Evolutionary conservation across 1,140 invertebrate genomes (phyloP).

Genomic region (Schmidtea mediterranea): DNA sequence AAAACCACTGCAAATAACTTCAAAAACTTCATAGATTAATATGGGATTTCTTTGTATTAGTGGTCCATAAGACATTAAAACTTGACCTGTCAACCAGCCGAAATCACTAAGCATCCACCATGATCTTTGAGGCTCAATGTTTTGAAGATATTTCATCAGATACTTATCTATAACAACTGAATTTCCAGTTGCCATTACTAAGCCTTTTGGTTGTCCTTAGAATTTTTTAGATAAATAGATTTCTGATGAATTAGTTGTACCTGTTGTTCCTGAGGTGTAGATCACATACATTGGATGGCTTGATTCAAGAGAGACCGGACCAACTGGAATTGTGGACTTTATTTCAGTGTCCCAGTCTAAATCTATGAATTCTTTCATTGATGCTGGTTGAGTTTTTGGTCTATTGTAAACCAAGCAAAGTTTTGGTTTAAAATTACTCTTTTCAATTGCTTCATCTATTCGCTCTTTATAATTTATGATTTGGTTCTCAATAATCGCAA

Average conservation of each 20-base stretch:
- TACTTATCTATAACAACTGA: constrained; percentile 54
- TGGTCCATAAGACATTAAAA: constrained; percentile 69
- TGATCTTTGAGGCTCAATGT: no score
- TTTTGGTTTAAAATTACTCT: no score
- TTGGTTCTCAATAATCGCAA: no score
- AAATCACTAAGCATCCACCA: constrained; percentile 60
- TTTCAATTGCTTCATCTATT: no score
- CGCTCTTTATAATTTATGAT: no score
- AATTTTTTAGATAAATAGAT: no score
- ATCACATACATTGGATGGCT: constrained; percentile 67
- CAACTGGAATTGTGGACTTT: constrained; percentile 34
- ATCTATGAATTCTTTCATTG: no score
- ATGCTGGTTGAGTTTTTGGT: no score
- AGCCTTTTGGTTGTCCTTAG: constrained; percentile 13
- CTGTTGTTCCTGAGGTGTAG: constrained; percentile 69
- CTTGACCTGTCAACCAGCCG: constrained; percentile 76
- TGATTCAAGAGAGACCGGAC: constrained; percentile 54
- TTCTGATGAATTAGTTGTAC: constrained; percentile 28
- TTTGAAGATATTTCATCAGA: constrained; percentile 54
- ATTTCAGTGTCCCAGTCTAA: constrained; percentile 47
- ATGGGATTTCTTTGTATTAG: constrained; percentile 50
- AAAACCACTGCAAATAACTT: no score
- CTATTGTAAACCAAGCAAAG: no score
- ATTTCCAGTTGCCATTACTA: constrained; percentile 49
- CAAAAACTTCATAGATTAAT: constrained; percentile 49